Evolutionary conservation across 2,888 invertebrate genomes (phyloP).

Genomic region (Helicoverpa assulta): DNA sequence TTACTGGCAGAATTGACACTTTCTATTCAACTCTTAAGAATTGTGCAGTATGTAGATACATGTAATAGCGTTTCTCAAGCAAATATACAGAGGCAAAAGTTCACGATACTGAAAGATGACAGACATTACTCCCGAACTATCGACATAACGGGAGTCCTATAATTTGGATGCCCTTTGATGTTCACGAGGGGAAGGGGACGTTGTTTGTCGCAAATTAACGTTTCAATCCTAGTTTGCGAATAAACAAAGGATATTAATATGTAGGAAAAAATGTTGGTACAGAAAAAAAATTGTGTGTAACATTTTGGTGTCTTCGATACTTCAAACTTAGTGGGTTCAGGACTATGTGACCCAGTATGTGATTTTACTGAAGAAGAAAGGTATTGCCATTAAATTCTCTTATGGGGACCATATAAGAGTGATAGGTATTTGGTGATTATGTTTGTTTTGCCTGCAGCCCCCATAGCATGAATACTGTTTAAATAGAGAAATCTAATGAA

Average conservation of each 20-base stretch:
- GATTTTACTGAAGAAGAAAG: too few relatives aligned
- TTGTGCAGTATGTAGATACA: too few relatives aligned
- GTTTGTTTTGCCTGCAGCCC: too few relatives aligned
- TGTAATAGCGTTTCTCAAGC: background rate
- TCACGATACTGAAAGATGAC: conserved; percentile 8
- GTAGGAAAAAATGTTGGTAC: background rate
- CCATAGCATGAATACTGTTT: too few relatives aligned
- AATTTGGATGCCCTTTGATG: conserved; percentile 61
- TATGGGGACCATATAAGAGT: too few relatives aligned
- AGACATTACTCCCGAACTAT: conserved; percentile 56
- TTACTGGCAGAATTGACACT: background rate
- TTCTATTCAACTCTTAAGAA: too few relatives aligned
- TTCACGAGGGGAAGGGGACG: conserved; percentile 18
- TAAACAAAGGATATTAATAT: conserved; percentile 5
- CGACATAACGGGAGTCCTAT: conserved; percentile 31
- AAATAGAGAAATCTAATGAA: too few relatives aligned
- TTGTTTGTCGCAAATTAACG: conserved; percentile 56
- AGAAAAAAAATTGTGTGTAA: background rate
- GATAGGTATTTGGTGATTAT: too few relatives aligned
- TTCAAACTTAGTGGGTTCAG: too few relatives aligned
- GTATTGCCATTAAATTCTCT: too few relatives aligned
- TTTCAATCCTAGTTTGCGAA: conserved; percentile 15
- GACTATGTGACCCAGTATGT: too few relatives aligned
- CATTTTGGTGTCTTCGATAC: too few relatives aligned
- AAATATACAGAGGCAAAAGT: background rate